phyloP scores from a whole-genome alignment of 2,797 vertebrate genomes.

The Vireo griseus region DNA sequence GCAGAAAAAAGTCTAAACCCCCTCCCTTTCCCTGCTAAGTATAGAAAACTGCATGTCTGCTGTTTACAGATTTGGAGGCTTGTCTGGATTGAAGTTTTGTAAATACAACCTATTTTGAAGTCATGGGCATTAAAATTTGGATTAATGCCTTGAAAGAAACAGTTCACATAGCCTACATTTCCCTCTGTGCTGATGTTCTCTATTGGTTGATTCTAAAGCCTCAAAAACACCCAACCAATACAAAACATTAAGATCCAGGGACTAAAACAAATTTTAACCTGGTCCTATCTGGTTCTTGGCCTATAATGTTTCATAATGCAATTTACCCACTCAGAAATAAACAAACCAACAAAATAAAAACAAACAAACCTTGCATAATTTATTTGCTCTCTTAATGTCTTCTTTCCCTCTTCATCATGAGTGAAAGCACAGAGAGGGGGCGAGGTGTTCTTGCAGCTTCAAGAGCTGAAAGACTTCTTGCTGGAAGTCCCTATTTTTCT shows the following conservation, averaged over 20 bases:
- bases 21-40: background rate
- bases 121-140: background rate
- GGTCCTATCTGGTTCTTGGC: background rate
- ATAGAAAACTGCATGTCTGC: background rate
- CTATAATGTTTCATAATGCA: background rate
- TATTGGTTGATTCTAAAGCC: background rate
- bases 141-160: background rate
- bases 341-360: background rate
- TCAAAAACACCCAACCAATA: background rate
- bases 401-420: background rate
- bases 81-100: background rate
- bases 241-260: background rate
- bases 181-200: background rate
- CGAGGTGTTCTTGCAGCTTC: background rate
- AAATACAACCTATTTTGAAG: slow-evolving; percentile 26
- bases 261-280: background rate
- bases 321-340: slow-evolving; percentile 1
- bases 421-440: background rate
- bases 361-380: slow-evolving; percentile 51
- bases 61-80: background rate
- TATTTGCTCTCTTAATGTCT: background rate
- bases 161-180: background rate
- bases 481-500: background rate
- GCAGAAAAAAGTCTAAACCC: background rate
- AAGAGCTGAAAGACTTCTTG: background rate